These are phyloP conservation scores for Corynorhinus townsendii DNA, from an alignment of 2,113 vertebrate genomes.

Conservation along the genomic window DNA sequence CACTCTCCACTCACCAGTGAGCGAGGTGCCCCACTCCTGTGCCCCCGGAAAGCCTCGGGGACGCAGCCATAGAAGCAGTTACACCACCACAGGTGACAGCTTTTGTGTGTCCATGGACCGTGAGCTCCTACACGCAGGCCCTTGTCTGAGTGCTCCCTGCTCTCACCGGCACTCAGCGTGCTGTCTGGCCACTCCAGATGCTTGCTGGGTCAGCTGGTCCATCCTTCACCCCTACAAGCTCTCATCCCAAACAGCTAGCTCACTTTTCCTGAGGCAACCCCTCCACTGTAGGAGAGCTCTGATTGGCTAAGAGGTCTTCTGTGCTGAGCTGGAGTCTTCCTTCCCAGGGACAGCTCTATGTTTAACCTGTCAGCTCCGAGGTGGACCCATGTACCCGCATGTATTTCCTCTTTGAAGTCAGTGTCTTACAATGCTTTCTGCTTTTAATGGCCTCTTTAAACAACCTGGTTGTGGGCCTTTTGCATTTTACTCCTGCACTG, in stretches of 20 bases:
- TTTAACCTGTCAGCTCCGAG: background rate
- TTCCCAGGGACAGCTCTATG: background rate
- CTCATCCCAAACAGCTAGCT: too few species aligned
- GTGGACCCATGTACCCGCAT: background rate
- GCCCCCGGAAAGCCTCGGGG: background rate
- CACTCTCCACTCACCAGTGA: background rate
- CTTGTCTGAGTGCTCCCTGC: too few species aligned
- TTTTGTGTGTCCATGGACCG: background rate
- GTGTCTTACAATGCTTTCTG: background rate
- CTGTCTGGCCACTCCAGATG: background rate
- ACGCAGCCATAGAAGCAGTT: background rate
- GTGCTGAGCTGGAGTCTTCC: background rate
- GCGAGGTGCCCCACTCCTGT: background rate
- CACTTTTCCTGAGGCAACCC: background rate
- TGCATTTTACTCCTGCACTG: background rate
- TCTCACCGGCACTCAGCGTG: background rate
- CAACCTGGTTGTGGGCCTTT: background rate
- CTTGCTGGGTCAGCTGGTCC: background rate
- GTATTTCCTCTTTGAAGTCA: slow-evolving; percentile 3
- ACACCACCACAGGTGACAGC: background rate
- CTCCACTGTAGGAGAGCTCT: background rate
- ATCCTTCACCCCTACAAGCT: too few species aligned
- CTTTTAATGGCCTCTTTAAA: background rate
- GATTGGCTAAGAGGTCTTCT: background rate
- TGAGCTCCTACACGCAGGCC: background rate